A percentile compares a stretch with the other conserved stretches of the same genome.
These are phyloP conservation scores for Sebastes kiyomatsui DNA, from an alignment of 2,797 vertebrate genomes.

Conservation along the genomic window DNA sequence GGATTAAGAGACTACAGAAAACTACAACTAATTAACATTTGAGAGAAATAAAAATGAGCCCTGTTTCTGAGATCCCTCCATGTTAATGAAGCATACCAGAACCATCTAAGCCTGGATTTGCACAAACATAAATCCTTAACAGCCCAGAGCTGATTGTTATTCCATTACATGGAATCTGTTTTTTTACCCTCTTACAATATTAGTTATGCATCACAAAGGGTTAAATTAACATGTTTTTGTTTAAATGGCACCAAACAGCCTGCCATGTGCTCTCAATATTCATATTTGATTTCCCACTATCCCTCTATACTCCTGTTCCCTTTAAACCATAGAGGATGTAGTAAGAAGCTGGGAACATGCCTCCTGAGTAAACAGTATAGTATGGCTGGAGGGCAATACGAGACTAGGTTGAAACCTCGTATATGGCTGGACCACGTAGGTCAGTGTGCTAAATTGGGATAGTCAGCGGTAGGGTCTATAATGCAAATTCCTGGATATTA, in stretches of 20 bases:
- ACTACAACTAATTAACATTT: slow-evolving; percentile 16
- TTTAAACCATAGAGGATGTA: not conserved
- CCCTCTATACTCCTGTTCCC: not conserved
- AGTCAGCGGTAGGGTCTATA: too few species aligned
- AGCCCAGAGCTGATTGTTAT: slow-evolving; percentile 35
- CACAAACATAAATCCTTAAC: slow-evolving; percentile 21
- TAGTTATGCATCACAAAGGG: slow-evolving; percentile 24
- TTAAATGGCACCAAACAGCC: slow-evolving; percentile 14
- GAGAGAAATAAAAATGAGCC: slow-evolving; percentile 18
- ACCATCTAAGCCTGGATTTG: slow-evolving; percentile 33
- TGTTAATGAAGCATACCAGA: slow-evolving; percentile 26
- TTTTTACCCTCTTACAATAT: not conserved
- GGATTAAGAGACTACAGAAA: not conserved
- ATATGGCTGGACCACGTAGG: not conserved
- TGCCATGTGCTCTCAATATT: slow-evolving; percentile 9
- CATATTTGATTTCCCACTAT: not conserved
- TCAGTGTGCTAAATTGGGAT: not conserved
- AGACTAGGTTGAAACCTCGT: not conserved
- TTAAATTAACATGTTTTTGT: slow-evolving; percentile 43
- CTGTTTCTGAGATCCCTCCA: not conserved
- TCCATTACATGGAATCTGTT: slow-evolving; percentile 18
- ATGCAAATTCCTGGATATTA: too few species aligned
- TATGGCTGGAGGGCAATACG: not conserved
- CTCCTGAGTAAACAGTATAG: not conserved
- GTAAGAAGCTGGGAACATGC: not conserved